A percentile compares a stretch with the other conserved stretches of the same genome.
These are phyloP conservation scores for Hycleus cichorii DNA, from an alignment of 1,140 invertebrate species.

Conservation along the genomic window DNA sequence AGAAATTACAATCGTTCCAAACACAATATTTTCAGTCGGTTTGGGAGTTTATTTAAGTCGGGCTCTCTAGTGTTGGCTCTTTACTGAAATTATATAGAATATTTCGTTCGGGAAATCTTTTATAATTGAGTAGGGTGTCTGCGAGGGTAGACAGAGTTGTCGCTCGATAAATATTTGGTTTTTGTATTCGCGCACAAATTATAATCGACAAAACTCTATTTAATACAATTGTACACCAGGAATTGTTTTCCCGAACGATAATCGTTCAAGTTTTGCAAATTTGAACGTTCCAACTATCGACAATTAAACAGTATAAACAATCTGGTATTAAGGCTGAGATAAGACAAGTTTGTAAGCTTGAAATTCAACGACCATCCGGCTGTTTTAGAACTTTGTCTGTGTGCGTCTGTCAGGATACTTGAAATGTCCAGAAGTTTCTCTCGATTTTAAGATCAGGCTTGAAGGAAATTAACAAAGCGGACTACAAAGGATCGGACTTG, in stretches of 20 bases:
- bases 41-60: conserved; percentile 11
- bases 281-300: conserved; percentile 11
- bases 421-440: conserved; percentile 8
- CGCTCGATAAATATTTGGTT: conserved; percentile 12
- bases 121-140: conserved; percentile 15
- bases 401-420: background rate
- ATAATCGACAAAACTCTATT: background rate
- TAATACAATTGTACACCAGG: background rate
- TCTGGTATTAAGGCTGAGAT: conserved; percentile 10
- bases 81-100: conserved; percentile 14
- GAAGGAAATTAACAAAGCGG: too few relatives aligned
- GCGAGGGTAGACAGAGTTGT: conserved; percentile 6
- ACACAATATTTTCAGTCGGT: conserved; percentile 14
- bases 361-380: conserved; percentile 9
- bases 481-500: too few relatives aligned
- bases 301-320: conserved; percentile 16
- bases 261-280: conserved; percentile 2
- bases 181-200: conserved; percentile 1
- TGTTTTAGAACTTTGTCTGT: background rate
- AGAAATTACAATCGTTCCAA: conserved; percentile 19
- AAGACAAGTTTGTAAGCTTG: conserved; percentile 13
- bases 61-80: conserved; percentile 9
- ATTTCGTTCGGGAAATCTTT: conserved; percentile 17
- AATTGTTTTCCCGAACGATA: too few relatives aligned
- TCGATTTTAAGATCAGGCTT: too few relatives aligned